A percentile compares a stretch with the other conserved stretches of the same genome.
phyloP scores from a whole-genome alignment of 2,888 invertebrate genomes.

The Spilarctia lutea region DNA sequence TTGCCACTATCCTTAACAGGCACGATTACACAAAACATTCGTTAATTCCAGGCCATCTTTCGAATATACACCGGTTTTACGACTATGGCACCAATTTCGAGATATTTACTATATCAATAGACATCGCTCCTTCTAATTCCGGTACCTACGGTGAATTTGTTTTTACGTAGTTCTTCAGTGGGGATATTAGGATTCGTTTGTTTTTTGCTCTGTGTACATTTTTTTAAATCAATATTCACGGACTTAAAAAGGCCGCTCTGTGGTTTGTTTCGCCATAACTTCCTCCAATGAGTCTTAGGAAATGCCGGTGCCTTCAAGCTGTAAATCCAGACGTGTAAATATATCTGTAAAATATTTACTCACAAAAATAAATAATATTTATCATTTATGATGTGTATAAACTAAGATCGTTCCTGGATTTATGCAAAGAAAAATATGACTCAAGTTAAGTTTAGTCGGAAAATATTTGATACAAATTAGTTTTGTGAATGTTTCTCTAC shows the following conservation, averaged over 20 bases:
- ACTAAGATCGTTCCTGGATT: neutral
- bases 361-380: too few species aligned
- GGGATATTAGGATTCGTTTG: too few species aligned
- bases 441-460: neutral
- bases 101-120: constrained; percentile 56
- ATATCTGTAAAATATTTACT: too few species aligned
- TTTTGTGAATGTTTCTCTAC: neutral
- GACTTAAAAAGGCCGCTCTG: too few species aligned
- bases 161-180: constrained; percentile 39
- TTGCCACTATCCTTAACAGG: constrained; percentile 25
- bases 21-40: constrained; percentile 45
- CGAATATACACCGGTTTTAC: constrained; percentile 57
- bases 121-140: constrained; percentile 52
- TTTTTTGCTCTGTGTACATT: too few species aligned
- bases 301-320: too few species aligned
- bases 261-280: too few species aligned
- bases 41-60: constrained; percentile 51
- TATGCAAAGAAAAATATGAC: neutral
- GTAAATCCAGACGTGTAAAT: too few species aligned
- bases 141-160: constrained; percentile 34
- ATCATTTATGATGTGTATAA: neutral
- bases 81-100: constrained; percentile 55
- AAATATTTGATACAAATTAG: neutral
- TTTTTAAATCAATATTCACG: too few species aligned
- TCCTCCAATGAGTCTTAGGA: too few species aligned